phyloP scores from a whole-genome alignment of 1,140 invertebrate genomes.

The Trypoxylus dichotomus region DNA sequence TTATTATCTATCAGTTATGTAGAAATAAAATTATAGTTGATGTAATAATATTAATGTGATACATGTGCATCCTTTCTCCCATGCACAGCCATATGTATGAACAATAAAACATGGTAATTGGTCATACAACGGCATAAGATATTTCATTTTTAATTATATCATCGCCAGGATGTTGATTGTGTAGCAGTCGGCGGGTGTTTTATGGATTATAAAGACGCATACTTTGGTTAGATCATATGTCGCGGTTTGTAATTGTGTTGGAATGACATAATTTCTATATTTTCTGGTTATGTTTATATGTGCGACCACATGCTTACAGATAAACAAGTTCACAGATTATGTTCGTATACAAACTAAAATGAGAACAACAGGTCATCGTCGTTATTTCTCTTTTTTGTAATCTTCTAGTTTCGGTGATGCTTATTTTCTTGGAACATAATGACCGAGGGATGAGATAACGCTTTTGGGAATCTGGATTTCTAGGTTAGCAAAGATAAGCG shows the following conservation, averaged over 20 bases:
- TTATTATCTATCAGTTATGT: not conserved
- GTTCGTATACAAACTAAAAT: constrained; percentile 13
- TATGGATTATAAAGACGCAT: constrained; percentile 22
- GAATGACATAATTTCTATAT: constrained; percentile 24
- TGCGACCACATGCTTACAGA: constrained; percentile 6
- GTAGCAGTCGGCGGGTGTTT: not conserved
- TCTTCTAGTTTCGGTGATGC: constrained; percentile 6
- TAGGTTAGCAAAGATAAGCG: constrained; percentile 17
- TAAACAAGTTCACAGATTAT: constrained; percentile 20
- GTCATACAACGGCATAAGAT: constrained; percentile 16
- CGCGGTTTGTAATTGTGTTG: constrained; percentile 15
- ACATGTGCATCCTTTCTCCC: constrained; percentile 9
- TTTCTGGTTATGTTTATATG: constrained; percentile 18
- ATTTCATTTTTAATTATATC: not conserved
- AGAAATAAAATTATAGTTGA: not conserved
- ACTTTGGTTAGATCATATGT: constrained; percentile 24
- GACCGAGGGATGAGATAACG: constrained; percentile 22
- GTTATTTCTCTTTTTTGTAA: constrained; percentile 15
- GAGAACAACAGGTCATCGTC: constrained; percentile 14
- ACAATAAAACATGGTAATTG: constrained; percentile 18
- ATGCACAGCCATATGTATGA: not conserved
- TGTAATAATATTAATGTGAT: constrained; percentile 4
- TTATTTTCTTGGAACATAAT: constrained; percentile 17
- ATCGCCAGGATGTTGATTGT: not conserved
- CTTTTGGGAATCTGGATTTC: constrained; percentile 23